A percentile compares a stretch with the other conserved stretches of the same genome.
These are phyloP conservation scores for Orthonyx spaldingii DNA, from an alignment of 2,113 vertebrate genomes.

Conservation along the genomic window DNA sequence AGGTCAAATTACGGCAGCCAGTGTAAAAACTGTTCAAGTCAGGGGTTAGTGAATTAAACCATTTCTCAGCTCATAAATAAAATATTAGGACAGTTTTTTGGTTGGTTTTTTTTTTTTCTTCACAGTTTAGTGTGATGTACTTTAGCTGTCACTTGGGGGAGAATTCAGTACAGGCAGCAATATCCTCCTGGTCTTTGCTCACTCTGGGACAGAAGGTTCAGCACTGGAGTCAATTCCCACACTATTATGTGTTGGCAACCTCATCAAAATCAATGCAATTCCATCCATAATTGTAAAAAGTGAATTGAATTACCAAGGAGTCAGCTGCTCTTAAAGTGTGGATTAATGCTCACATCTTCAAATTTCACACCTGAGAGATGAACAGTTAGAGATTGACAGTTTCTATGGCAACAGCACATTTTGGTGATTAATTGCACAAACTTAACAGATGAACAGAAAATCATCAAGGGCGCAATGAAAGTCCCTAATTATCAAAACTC, in stretches of 20 bases:
- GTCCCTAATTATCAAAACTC: not conserved
- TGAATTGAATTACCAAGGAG: not conserved
- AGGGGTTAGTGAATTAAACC: not conserved
- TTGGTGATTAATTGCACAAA: not conserved
- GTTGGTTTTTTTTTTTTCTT: not conserved
- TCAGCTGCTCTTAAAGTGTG: not conserved
- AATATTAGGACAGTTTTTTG: not conserved
- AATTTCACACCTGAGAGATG: not conserved
- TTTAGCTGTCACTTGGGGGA: slow-evolving; percentile 11
- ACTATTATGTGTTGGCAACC: not conserved
- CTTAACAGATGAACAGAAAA: not conserved
- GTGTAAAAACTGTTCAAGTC: not conserved
- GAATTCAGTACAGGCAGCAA: not conserved
- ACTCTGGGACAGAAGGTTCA: not conserved
- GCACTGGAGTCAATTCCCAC: not conserved
- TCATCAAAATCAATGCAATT: slow-evolving; percentile 2
- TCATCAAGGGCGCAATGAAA: not conserved
- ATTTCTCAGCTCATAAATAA: not conserved
- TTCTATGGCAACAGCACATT: not conserved
- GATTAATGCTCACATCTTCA: not conserved
- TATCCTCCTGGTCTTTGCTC: not conserved
- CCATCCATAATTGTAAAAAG: not conserved
- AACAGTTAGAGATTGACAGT: not conserved
- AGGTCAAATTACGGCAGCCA: not conserved
- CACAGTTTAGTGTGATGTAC: not conserved